Evolutionary conservation across 1,140 invertebrate species (phyloP).

Genomic region (Drosophila kohkoa): DNA sequence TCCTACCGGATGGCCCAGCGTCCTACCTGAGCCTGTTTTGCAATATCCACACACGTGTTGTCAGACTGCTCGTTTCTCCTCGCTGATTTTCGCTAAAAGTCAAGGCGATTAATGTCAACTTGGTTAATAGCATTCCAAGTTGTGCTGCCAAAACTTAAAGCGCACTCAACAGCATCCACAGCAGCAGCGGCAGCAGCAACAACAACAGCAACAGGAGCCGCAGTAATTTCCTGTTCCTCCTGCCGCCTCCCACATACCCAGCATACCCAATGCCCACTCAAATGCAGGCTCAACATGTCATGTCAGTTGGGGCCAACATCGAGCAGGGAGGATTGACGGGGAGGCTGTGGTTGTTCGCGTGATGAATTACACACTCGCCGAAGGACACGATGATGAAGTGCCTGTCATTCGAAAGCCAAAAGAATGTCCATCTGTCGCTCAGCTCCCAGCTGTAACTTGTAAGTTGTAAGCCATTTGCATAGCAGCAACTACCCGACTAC

Average conservation of each 20-base stretch:
- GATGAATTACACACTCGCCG: slow-evolving; percentile 82
- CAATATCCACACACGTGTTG: slow-evolving; percentile 33
- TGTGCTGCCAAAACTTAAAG: slow-evolving; percentile 68
- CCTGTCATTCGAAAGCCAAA: slow-evolving; percentile 80
- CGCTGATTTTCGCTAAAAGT: slow-evolving; percentile 48
- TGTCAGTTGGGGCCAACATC: slow-evolving; percentile 39
- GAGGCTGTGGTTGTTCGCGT: slow-evolving; percentile 79
- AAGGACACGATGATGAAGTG: slow-evolving; percentile 83
- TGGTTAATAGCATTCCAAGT: slow-evolving; percentile 80
- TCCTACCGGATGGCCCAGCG: slow-evolving; percentile 24
- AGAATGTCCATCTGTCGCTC: slow-evolving; percentile 74
- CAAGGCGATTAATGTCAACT: slow-evolving; percentile 82
- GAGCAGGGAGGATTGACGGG: background rate
- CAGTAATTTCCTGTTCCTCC: slow-evolving; percentile 59
- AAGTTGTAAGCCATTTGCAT: slow-evolving; percentile 75
- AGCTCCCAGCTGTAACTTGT: slow-evolving; percentile 31
- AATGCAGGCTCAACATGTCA: slow-evolving; percentile 81
- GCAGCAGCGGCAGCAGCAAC: slow-evolving; percentile 1
- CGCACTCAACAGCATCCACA: slow-evolving; percentile 15
- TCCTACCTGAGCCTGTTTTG: slow-evolving; percentile 46
- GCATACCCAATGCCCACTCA: slow-evolving; percentile 25
- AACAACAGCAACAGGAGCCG: slow-evolving; percentile 17
- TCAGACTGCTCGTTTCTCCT: background rate
- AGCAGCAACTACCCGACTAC: slow-evolving; percentile 21
- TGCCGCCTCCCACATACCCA: background rate